Percentiles rank a stretch among this genome's conserved stretches.
Evolutionary conservation across 2,113 vertebrate genomes (phyloP).

Genomic region (Ginglymostoma cirratum): DNA sequence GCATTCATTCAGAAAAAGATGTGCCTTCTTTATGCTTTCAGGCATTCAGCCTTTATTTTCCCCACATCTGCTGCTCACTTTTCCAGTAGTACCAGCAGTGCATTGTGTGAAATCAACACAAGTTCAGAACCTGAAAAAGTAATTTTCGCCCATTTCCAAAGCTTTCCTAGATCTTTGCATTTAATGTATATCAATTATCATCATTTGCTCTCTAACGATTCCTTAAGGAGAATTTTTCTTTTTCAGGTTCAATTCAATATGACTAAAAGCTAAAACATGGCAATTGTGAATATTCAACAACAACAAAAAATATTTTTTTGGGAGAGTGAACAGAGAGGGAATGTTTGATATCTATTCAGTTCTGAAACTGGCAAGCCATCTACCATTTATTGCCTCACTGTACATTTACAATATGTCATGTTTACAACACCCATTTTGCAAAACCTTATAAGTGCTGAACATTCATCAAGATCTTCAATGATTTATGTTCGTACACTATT

Average conservation of each 20-base stretch:
- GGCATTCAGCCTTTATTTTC: neutral
- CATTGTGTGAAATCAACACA: neutral
- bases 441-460: neutral
- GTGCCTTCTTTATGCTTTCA: neutral
- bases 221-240: neutral
- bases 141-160: neutral
- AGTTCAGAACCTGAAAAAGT: neutral
- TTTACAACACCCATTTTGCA: too few species aligned
- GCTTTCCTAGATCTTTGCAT: neutral
- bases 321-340: neutral
- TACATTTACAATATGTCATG: neutral
- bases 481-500: neutral
- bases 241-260: neutral
- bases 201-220: neutral
- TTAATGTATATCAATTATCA: neutral
- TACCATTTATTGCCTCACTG: neutral
- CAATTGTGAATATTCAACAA: neutral
- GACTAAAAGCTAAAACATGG: neutral
- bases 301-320: neutral
- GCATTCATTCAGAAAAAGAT: too few species aligned
- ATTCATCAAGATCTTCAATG: neutral
- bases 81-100: neutral
- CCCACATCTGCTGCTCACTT: neutral
- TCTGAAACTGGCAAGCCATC: neutral
- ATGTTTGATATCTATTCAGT: neutral